These are phyloP conservation scores for Dicrurus megarhynchus DNA, from an alignment of 2,113 vertebrate species.

Conservation along the genomic window DNA sequence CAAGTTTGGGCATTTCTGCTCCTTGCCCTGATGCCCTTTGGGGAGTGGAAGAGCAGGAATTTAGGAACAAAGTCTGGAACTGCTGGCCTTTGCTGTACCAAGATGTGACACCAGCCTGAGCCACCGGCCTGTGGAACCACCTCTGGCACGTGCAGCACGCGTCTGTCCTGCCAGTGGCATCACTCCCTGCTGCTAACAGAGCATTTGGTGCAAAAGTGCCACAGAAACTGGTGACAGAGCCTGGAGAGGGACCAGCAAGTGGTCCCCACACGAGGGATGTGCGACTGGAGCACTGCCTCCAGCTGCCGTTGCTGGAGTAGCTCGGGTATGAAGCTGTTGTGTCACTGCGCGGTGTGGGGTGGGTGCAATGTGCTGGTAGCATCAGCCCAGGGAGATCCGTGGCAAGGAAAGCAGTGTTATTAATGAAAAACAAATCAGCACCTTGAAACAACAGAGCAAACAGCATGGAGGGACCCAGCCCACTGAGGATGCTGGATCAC, in stretches of 20 bases:
- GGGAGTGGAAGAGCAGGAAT: not conserved
- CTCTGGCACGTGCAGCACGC: accelerated
- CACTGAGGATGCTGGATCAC: not conserved
- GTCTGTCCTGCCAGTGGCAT: not conserved
- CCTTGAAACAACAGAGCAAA: not conserved
- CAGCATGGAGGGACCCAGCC: not conserved
- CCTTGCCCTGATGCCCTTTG: not conserved
- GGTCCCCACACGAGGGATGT: not conserved
- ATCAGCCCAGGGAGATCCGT: not conserved
- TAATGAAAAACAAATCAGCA: not conserved
- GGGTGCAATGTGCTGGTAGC: not conserved
- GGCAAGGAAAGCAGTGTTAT: not conserved
- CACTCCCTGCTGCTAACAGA: not conserved
- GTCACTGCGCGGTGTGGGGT: not conserved
- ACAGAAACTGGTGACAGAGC: not conserved
- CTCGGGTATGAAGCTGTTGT: not conserved
- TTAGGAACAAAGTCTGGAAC: not conserved
- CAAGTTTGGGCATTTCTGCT: not conserved
- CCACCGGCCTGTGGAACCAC: not conserved
- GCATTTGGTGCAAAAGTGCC: not conserved
- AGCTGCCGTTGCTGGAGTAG: not conserved
- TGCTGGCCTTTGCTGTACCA: not conserved
- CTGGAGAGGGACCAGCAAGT: not conserved
- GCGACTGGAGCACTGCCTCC: not conserved
- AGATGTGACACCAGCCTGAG: not conserved